Conservation (phyloP, 2,113 vertebrate species). For the Atrichornis clamosus region DNA sequence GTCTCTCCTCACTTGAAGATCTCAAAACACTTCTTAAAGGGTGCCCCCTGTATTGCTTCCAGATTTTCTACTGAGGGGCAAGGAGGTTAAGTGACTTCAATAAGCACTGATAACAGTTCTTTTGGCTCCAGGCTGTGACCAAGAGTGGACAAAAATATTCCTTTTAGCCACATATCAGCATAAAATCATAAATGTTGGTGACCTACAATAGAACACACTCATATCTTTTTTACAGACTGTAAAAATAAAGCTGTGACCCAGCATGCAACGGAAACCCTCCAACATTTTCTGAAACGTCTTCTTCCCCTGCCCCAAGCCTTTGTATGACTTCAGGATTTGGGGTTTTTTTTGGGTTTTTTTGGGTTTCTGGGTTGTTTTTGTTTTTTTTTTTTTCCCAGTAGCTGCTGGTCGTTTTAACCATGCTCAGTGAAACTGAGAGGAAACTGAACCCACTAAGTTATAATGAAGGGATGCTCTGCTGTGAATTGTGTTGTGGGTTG, state of each 20-base stretch:
- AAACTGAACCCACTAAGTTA: not conserved
- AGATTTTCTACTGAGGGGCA: not conserved
- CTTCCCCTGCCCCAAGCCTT: not conserved
- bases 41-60: not conserved
- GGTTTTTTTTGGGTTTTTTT: too few relatives aligned
- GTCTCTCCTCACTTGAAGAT: not conserved
- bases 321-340: not conserved
- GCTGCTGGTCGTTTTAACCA: not conserved
- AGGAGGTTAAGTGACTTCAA: not conserved
- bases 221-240: not conserved
- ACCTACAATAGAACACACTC: not conserved
- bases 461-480: conserved; percentile 46
- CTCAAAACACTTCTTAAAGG: not conserved
- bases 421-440: not conserved
- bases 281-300: not conserved
- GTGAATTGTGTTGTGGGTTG: conserved; percentile 13
- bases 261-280: not conserved
- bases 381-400: not conserved
- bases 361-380: not conserved
- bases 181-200: not conserved
- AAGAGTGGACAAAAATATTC: not conserved
- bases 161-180: not conserved
- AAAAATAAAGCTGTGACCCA: not conserved
- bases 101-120: not conserved
- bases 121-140: not conserved